Percentiles rank a stretch among this genome's conserved stretches.
These are phyloP conservation scores for Rhynchopsitta pachyrhyncha DNA, from an alignment of 2,113 vertebrate species.

Conservation along the genomic window DNA sequence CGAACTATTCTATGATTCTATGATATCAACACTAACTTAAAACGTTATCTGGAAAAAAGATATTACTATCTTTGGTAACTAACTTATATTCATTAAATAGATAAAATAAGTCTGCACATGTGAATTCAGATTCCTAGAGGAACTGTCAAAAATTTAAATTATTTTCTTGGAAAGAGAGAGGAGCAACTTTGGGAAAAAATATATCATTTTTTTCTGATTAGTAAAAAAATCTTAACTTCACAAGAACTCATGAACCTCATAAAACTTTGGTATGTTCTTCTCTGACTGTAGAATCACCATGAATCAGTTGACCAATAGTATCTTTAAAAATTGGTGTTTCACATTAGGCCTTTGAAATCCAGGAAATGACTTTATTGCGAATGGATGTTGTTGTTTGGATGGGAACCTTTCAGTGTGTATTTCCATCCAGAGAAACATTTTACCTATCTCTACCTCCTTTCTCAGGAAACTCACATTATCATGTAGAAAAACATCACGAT, in stretches of 20 bases:
- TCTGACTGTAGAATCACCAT: background rate
- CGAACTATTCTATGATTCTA: no score
- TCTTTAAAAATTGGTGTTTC: background rate
- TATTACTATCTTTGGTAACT: background rate
- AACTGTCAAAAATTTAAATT: background rate
- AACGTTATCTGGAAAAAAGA: background rate
- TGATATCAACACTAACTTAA: background rate
- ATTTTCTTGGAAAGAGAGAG: background rate
- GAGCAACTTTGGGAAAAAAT: accelerated
- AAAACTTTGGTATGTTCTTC: background rate
- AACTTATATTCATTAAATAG: background rate
- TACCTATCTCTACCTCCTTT: background rate
- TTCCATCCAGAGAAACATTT: background rate
- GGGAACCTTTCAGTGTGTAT: background rate
- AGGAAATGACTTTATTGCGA: background rate
- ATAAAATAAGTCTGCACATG: background rate
- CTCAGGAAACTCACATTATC: background rate
- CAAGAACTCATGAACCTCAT: background rate
- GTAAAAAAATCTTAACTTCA: background rate
- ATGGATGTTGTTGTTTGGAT: background rate
- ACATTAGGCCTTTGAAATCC: background rate
- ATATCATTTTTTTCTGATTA: background rate
- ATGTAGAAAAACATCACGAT: accelerated
- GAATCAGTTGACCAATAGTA: background rate
- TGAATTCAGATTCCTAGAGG: background rate